Conservation (phyloP, 2,113 vertebrate genomes). For the Podarcis cretensis region DNA sequence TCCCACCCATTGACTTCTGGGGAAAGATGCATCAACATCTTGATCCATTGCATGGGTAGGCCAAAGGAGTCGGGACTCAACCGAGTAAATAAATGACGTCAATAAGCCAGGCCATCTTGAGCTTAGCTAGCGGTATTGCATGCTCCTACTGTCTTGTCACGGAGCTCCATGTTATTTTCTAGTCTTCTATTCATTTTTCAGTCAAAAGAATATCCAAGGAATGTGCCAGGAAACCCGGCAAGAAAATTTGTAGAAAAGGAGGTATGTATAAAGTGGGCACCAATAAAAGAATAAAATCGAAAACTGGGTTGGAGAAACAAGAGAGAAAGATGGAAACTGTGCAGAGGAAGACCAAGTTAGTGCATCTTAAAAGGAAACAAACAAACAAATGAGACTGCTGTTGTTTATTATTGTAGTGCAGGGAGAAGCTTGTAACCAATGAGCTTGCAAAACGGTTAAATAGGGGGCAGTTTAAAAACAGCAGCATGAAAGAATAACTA, state of each 20-base stretch:
- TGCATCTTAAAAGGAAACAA: slow-evolving; percentile 31
- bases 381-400: neutral
- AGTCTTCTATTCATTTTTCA: slow-evolving; percentile 99
- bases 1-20: slow-evolving; percentile 81
- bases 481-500: neutral
- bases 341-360: slow-evolving; percentile 61
- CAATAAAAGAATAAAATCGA: slow-evolving; percentile 5
- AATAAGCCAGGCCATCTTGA: slow-evolving; percentile 70
- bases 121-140: slow-evolving; percentile 89
- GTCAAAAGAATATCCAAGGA: slow-evolving; percentile 99
- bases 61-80: slow-evolving; percentile 85
- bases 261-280: slow-evolving; percentile 95
- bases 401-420: slow-evolving; percentile 12
- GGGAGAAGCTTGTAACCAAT: neutral
- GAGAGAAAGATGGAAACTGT: slow-evolving; percentile 49
- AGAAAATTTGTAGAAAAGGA: slow-evolving; percentile 99
- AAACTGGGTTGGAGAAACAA: slow-evolving; percentile 51
- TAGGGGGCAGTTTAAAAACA: neutral
- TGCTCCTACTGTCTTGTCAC: slow-evolving; percentile 91
- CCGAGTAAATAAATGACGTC: slow-evolving; percentile 48
- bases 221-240: slow-evolving; percentile 99
- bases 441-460: neutral
- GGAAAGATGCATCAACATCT: slow-evolving; percentile 84
- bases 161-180: slow-evolving; percentile 99
- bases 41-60: slow-evolving; percentile 89